Evolutionary conservation across 2,888 invertebrate species (phyloP), one percentile per base, ranked within the genome.

Genomic region (Macrophya alboannulata): DNA sequence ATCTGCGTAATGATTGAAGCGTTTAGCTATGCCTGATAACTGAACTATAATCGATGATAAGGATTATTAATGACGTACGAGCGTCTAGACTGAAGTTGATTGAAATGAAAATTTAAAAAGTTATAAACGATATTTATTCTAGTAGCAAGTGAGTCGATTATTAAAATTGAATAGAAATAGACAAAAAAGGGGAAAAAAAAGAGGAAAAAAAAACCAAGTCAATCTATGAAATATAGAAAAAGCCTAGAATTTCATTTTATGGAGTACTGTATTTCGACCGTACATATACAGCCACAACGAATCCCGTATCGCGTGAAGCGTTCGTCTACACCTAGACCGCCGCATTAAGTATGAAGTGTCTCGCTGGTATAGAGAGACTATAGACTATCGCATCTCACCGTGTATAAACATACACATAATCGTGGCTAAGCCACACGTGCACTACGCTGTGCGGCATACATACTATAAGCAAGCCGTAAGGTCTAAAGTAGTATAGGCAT

Each of bases 291-390:
- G 10, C 68, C 25, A 77, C 51, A 77, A 31, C 55, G 40, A 55
- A 77, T 51, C 77, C 77, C 77, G 77, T 77, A 77, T 55, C 77
- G 77, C 77, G 77, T 51, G 31, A 77, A 55, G 72, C 45, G 72
- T 74, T 74, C 72, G 72, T 45, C 43, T 72, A 74, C 40, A 40
- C 71, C 37, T 40, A 74, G 72, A 45, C 21, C n/a, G 21, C 21
- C n/a, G 21, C 45, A 45, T 45, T 4, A 68, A 17, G 37, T 68
- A 68, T 31, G 31, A 68, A 68, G 68, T 68, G 37, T 68, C 68
- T 68, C 17, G 37, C 68, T 68, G 68, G 15, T 6, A 37, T 37
- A 37, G n/a, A 45, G 10, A 45, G 72, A 43, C n/a, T 74, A 74
- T 74, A 74, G 72, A 62, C 62, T 62, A 62, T 71, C 71, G 71